Base-by-base conservation (phyloP, 2,888 invertebrate genomes). In the Portevinia maculata region DNA sequence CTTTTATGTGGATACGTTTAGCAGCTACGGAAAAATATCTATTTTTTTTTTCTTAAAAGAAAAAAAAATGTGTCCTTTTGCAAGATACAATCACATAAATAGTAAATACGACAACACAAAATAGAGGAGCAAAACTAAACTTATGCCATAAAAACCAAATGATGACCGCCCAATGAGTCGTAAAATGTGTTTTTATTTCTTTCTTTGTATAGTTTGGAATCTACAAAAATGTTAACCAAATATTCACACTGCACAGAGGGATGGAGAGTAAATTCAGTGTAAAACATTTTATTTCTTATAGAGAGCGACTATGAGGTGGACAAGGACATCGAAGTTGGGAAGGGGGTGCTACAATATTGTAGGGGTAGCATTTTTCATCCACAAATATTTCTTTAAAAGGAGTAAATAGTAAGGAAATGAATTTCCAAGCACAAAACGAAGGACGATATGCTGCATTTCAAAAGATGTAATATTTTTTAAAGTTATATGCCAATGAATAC, bases 121-220 rank as follows among this genome's bases (percentile, higher is more conserved):
- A 53, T 32, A 34, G 59, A 75, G 9, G 8, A 65, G 32, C 64
- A 59, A 46, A 53, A 60, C 32, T 57, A 60, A 83, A 78, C 62
- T 83, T 78, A 52, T 62, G 41, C 78, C 52, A 62, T 73, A 78
- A 83, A 83, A 78, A 60, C 55, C 71, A 78, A 71, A 76, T 83
- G 83, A 83, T 83, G 83, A 73, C 78, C 83, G 71, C 67, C 83
- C 83, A 67, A 78, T 83, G 83, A 78, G 71, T 73, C 83, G 83
- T 83, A 83, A 83, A 78, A 83, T 73, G 83, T 78, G 67, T 60
- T 83, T 73, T 83, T 83, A 78, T 78, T 67, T 34, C 21, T 17
- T 39, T 32, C 41, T 28, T 50, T 17, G 59, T 53, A 59, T 65
- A 81, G 64, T 65, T 81, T 62, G 53, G 75, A 59, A 67, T 75